These are phyloP conservation scores for Orchesellides sinensis DNA, from an alignment of 2,888 invertebrate genomes.

Conservation along the genomic window DNA sequence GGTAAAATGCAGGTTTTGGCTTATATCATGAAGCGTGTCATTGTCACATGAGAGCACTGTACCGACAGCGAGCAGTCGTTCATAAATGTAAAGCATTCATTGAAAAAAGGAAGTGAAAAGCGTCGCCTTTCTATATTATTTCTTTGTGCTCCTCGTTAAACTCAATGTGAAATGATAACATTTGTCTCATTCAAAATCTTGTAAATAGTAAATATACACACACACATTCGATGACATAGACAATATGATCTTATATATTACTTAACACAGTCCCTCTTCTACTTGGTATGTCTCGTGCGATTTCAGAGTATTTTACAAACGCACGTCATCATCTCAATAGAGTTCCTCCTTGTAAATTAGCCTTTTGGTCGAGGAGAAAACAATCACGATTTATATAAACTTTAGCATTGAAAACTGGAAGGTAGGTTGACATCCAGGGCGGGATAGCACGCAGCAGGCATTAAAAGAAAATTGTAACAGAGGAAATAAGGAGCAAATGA, in stretches of 20 bases:
- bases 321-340: background rate
- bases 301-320: background rate
- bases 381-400: constrained; percentile 6
- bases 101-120: constrained; percentile 6
- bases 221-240: no score
- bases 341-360: constrained; percentile 37
- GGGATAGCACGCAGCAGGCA: background rate
- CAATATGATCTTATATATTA: background rate
- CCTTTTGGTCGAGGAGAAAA: background rate
- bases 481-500: no score
- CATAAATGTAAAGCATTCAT: constrained; percentile 31
- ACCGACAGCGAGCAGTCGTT: constrained; percentile 35
- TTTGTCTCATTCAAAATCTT: constrained; percentile 13
- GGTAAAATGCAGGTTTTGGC: constrained; percentile 46
- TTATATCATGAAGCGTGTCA: constrained; percentile 68
- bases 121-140: constrained; percentile 2
- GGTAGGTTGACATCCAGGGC: constrained; percentile 1
- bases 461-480: background rate
- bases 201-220: background rate
- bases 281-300: background rate
- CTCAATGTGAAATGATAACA: constrained; percentile 18
- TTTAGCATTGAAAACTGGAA: background rate
- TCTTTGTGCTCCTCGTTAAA: constrained; percentile 16
- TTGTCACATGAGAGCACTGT: constrained; percentile 65
- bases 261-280: background rate